phyloP scores from a whole-genome alignment of 2,113 vertebrate species.

The Loxodonta africana region DNA sequence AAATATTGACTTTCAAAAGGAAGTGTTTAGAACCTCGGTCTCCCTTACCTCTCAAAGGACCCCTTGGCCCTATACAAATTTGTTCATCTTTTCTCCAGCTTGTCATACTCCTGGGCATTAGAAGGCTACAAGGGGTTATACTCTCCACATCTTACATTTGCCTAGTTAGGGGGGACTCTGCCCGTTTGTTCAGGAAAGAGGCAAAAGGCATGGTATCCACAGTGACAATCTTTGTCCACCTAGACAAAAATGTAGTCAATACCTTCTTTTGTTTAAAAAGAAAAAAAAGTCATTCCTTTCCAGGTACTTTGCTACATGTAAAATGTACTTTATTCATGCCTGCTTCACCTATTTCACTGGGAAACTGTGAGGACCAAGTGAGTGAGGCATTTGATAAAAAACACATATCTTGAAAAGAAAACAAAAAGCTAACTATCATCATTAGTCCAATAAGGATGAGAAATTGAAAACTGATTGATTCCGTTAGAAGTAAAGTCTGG shows the following conservation, averaged over 20 bases:
- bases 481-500: background rate
- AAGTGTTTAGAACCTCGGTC: background rate
- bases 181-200: background rate
- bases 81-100: conserved; percentile 7
- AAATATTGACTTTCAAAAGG: background rate
- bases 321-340: background rate
- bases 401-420: background rate
- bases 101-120: background rate
- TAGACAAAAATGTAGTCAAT: background rate
- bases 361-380: background rate
- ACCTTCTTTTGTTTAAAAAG: background rate
- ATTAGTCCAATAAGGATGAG: background rate
- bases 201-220: background rate
- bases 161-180: background rate
- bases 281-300: background rate
- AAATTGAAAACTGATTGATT: conserved; percentile 28
- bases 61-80: background rate
- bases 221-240: background rate
- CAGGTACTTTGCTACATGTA: background rate
- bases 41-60: background rate
- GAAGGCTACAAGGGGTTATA: background rate
- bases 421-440: background rate
- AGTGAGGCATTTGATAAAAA: conserved; percentile 16
- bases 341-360: background rate
- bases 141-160: conserved; percentile 25